A percentile compares a stretch with the other conserved stretches of the same genome.
These are phyloP conservation scores for Delphinus delphis DNA, from an alignment of 2,113 vertebrate species.

Conservation along the genomic window DNA sequence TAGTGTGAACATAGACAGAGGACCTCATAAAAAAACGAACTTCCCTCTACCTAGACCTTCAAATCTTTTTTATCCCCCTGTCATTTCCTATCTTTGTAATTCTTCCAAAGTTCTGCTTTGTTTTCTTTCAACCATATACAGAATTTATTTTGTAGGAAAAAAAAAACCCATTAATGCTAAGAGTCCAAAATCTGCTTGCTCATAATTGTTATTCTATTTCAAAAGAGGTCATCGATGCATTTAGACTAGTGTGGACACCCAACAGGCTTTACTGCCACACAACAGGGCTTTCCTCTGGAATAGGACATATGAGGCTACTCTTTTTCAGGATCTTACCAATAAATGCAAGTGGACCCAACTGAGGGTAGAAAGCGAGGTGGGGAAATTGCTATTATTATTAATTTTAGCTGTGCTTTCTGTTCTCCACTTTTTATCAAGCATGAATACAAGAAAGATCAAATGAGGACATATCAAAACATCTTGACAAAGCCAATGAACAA, in stretches of 20 bases:
- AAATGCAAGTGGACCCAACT: background rate
- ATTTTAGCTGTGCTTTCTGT: conserved; percentile 26
- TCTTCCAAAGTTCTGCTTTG: background rate
- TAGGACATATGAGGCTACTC: background rate
- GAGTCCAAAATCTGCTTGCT: background rate
- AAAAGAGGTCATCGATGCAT: background rate
- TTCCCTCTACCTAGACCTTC: background rate
- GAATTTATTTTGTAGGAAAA: background rate
- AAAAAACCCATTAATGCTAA: background rate
- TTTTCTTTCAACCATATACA: background rate
- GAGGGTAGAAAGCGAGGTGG: background rate
- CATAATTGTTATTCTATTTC: background rate
- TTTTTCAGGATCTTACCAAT: conserved; percentile 3
- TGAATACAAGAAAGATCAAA: background rate
- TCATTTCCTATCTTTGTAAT: background rate
- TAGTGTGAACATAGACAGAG: background rate
- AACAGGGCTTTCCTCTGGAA: background rate
- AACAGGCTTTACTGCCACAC: background rate
- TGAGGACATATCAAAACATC: conserved; percentile 1
- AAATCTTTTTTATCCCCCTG: background rate
- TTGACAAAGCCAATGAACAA: background rate
- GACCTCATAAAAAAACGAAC: background rate
- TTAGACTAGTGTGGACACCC: background rate
- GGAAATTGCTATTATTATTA: conserved; percentile 14
- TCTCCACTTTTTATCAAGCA: background rate